phyloP scores from a whole-genome alignment of 2,888 invertebrate genomes.

The Hoplodrina ambigua region DNA sequence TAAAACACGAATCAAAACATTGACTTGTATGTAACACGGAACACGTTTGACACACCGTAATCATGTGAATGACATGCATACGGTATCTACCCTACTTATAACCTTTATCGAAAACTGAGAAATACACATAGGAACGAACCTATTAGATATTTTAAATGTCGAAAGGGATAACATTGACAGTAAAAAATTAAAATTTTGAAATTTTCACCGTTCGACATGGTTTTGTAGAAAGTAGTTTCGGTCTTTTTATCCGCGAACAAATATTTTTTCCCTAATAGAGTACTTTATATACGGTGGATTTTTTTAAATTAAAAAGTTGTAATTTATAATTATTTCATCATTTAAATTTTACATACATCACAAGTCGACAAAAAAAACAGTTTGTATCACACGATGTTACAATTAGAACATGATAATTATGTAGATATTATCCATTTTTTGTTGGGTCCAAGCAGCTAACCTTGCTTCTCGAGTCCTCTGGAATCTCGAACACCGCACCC shows the following conservation, averaged over 20 bases:
- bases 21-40: conserved; percentile 25
- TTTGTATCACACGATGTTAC: conserved; percentile 40
- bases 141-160: too few species aligned
- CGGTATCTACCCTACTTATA: not conserved
- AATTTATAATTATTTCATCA: too few species aligned
- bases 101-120: not conserved
- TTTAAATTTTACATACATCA: not conserved
- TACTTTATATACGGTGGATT: too few species aligned
- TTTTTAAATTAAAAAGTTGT: too few species aligned
- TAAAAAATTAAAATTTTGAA: too few species aligned
- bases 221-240: too few species aligned
- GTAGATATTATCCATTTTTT: conserved; percentile 53
- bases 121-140: too few species aligned
- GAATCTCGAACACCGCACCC: conserved; percentile 64
- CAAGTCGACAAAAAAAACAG: conserved; percentile 15
- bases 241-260: too few species aligned
- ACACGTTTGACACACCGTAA: conserved; percentile 37
- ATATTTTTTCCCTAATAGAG: too few species aligned
- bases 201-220: too few species aligned
- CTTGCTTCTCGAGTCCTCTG: conserved; percentile 56
- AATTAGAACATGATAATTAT: conserved; percentile 58
- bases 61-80: conserved; percentile 29
- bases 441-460: conserved; percentile 49
- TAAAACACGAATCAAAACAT: conserved; percentile 34
- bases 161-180: too few species aligned